Base-by-base conservation (phyloP, 2,888 invertebrate species). In the Caenorhabditis macrosperma region DNA sequence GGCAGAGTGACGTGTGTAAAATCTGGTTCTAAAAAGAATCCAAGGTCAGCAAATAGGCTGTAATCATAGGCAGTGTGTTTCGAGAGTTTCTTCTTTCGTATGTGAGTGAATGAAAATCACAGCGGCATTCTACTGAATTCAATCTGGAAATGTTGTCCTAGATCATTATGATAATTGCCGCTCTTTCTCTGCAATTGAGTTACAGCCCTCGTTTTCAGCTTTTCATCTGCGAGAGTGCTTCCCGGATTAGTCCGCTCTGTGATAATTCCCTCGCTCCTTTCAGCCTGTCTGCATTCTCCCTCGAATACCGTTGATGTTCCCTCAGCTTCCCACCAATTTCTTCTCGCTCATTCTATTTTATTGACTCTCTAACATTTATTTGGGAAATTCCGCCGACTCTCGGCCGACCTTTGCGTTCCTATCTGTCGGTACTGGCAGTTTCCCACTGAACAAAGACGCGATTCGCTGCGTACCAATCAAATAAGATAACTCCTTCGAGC, bases 321-420 rank as follows among this genome's bases (percentile, higher is more conserved):
- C 15, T 41, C 28, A 46, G 5, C 33, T 48, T 52, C 41, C 59
- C 22, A 30, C 48, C 55, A 46, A 15, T 63, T 48, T 26, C 46
- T 12, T 54, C 35, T 61, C 59, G 54, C 59, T 61, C 30, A 52
- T 61, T 64, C 48, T 4, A 59, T 64, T 64, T 50, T 64, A 74
- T 74, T 64, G 74, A 64, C 74, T 64, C 52, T 74, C 57, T 64
- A 22, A 59, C 64, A 46, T 74, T 64, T 74, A 50, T 64, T 74
- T 64, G 64, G 64, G 28, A 26, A 54, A 61, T 54, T 33, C 28
- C 38, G 38, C 63, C 57, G 38, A 44, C 17, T 44, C 44, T 44
- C 44, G 2, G 5, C n/a, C 59, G 44, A 61, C 48, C 63, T 54
- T 60, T 44, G 46, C 74, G 64, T 64, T 64, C 52, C 57, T 74